Evolutionary conservation across 2,797 vertebrate genomes (phyloP).

Genomic region (Arrhamphus sclerolepis): DNA sequence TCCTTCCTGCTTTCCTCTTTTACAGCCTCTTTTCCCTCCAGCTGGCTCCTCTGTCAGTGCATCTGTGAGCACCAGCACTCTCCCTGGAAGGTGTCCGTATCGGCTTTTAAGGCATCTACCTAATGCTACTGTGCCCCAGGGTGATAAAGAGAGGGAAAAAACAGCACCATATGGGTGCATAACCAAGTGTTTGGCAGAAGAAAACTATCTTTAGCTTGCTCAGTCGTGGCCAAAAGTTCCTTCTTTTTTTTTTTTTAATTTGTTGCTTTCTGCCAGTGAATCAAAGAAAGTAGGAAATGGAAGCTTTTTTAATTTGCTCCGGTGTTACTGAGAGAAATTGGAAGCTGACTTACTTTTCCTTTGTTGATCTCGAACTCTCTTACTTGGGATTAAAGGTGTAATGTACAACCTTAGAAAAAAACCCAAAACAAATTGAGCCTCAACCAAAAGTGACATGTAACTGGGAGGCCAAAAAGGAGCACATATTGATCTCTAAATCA

Average conservation of each 20-base stretch:
- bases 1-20: constrained; percentile 23
- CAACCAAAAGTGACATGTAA: neutral
- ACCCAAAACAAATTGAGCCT: no score
- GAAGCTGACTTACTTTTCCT: neutral
- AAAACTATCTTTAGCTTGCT: constrained; percentile 3
- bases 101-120: constrained; percentile 65
- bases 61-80: constrained; percentile 43
- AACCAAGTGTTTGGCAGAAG: constrained; percentile 26
- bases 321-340: neutral
- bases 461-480: neutral
- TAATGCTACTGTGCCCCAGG: constrained; percentile 46
- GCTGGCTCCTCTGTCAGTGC: constrained; percentile 47
- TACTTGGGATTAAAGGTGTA: neutral
- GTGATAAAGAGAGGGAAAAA: constrained; percentile 9
- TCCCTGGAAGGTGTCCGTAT: constrained; percentile 50
- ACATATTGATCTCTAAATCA: no score
- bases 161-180: constrained; percentile 56
- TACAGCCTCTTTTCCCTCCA: constrained; percentile 40
- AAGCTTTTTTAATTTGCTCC: constrained; percentile 14
- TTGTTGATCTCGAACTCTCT: constrained; percentile 1
- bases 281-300: constrained; percentile 9
- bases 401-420: neutral
- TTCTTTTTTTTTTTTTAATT: neutral
- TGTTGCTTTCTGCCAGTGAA: constrained; percentile 29
- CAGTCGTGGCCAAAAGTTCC: constrained; percentile 1